Percentiles rank a stretch among this genome's conserved stretches.
Conservation (phyloP, 1,140 invertebrate species). For the Zeugodacus cucurbitae region DNA sequence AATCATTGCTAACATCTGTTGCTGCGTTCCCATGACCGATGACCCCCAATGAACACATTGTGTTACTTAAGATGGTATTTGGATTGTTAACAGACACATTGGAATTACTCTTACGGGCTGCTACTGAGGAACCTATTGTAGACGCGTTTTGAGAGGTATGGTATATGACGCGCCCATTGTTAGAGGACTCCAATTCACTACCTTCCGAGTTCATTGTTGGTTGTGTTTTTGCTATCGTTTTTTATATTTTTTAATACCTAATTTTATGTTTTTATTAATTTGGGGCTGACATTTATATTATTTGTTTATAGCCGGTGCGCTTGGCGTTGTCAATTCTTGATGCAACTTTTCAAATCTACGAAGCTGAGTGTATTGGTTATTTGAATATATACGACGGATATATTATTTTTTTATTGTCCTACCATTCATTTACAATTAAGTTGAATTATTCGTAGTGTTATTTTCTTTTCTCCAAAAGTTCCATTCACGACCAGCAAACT, state of each 20-base stretch:
- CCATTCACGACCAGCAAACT: neutral
- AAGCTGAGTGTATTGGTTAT: slow-evolving; percentile 4
- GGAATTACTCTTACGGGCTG: neutral
- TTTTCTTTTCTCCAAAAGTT: neutral
- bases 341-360: neutral
- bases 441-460: neutral
- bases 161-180: neutral
- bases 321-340: neutral
- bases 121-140: neutral
- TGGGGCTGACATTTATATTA: neutral
- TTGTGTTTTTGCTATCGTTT: too few species aligned
- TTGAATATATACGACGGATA: neutral
- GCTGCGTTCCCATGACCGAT: neutral
- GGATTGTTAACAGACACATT: neutral
- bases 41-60: neutral
- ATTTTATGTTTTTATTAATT: neutral
- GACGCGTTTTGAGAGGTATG: neutral
- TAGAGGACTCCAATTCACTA: slow-evolving; percentile 33
- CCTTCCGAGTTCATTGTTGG: slow-evolving; percentile 33
- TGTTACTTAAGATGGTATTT: neutral
- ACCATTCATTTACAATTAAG: neutral
- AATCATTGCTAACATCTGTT: neutral
- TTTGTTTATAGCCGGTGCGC: neutral
- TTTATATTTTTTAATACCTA: neutral
- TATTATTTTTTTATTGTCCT: slow-evolving; percentile 21